Conservation (phyloP, 2,888 invertebrate species). For the Coleophora deauratella region DNA sequence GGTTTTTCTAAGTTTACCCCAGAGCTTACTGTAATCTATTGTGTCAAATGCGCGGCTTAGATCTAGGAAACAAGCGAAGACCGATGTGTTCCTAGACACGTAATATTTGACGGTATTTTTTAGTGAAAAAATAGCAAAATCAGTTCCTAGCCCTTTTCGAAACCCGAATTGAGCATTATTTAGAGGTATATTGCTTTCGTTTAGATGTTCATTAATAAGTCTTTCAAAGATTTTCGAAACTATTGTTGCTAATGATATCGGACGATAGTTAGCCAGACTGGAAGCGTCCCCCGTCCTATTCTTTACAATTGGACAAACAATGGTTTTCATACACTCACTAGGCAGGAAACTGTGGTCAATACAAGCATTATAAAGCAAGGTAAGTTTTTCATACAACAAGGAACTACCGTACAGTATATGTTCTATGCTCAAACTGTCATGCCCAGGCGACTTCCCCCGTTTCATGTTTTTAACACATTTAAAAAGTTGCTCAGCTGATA, state of each 20-base stretch:
- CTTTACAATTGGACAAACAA: slow-evolving; percentile 1
- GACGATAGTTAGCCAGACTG: not conserved
- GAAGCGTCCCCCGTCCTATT: not conserved
- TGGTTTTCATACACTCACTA: not conserved
- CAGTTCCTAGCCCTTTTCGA: too few relatives aligned
- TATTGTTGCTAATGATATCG: not conserved
- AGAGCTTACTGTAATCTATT: too few relatives aligned
- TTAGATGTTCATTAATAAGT: too few relatives aligned
- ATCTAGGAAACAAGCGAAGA: too few relatives aligned
- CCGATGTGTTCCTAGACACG: too few relatives aligned
- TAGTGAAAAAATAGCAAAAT: too few relatives aligned
- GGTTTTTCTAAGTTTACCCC: too few relatives aligned
- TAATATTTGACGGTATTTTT: too few relatives aligned
- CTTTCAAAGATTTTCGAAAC: too few relatives aligned
- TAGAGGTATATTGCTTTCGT: too few relatives aligned
- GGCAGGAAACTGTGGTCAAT: not conserved
- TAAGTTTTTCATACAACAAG: not conserved
- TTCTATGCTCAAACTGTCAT: slow-evolving; percentile 3
- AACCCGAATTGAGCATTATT: too few relatives aligned
- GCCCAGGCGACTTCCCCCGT: slow-evolving; percentile 2
- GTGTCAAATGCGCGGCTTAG: too few relatives aligned
- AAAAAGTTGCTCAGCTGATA: not conserved
- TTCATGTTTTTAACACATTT: not conserved
- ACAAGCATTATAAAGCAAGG: not conserved
- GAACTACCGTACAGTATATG: not conserved